Conservation (phyloP, 2,113 vertebrate species). For the Pituophis catenifer region DNA sequence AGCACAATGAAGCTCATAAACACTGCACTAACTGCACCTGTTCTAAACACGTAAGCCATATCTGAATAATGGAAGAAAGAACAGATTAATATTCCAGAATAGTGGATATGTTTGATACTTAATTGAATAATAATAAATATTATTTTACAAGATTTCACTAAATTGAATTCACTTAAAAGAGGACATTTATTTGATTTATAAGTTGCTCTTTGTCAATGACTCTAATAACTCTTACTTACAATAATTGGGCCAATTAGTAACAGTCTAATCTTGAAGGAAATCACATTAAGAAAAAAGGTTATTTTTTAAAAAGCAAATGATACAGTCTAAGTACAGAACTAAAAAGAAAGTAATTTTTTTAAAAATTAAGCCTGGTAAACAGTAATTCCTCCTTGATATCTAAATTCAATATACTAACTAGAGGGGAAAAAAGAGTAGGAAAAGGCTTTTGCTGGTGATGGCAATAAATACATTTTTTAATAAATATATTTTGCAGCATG, state of each 20-base stretch:
- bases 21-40: not conserved
- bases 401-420: not conserved
- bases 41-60: not conserved
- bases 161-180: not conserved
- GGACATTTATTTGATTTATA: not conserved
- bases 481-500: not conserved
- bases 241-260: not conserved
- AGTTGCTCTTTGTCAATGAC: not conserved
- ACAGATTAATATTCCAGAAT: not conserved
- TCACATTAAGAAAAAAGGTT: not conserved
- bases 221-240: not conserved
- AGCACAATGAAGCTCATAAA: not conserved
- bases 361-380: not conserved
- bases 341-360: not conserved
- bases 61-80: not conserved
- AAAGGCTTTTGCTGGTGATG: not conserved
- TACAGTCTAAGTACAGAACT: not conserved
- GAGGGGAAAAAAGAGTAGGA: not conserved
- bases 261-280: not conserved
- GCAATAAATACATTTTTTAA: not conserved
- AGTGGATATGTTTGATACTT: not conserved
- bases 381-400: not conserved
- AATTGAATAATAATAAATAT: not conserved
- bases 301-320: not conserved
- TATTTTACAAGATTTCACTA: not conserved